Conservation (phyloP, 2,888 invertebrate species). For the Sepiola atlantica region DNA sequence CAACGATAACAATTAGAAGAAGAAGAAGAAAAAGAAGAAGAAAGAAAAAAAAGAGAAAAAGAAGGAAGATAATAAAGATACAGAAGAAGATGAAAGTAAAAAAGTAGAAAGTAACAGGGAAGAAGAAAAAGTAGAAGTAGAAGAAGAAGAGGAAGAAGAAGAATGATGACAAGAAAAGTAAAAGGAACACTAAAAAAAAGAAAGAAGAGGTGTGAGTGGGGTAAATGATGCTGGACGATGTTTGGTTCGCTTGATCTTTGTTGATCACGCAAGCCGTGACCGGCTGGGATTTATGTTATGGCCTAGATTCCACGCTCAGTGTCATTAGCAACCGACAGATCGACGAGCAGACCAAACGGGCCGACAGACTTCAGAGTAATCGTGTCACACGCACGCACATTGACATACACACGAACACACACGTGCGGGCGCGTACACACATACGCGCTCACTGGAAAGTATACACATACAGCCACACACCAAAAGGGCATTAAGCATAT, state of each 20-base stretch:
- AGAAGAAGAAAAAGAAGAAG: too few relatives aligned
- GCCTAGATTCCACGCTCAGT: conserved; percentile 32
- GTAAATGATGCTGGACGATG: background rate
- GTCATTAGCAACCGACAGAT: background rate
- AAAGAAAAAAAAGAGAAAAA: background rate
- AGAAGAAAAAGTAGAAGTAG: background rate
- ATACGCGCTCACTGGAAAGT: background rate
- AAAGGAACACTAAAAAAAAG: background rate
- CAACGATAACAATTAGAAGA: too few relatives aligned
- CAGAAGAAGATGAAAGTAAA: background rate
- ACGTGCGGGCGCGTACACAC: background rate
- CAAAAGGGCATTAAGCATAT: too few relatives aligned
- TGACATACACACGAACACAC: background rate
- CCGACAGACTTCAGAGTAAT: background rate
- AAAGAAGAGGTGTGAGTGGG: background rate
- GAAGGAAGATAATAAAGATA: background rate
- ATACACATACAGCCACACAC: background rate
- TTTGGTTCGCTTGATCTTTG: conserved; percentile 6
- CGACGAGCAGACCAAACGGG: background rate
- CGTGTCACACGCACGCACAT: background rate
- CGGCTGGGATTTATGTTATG: conserved; percentile 32
- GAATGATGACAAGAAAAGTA: background rate
- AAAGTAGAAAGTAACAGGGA: rapidly evolving
- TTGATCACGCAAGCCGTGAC: conserved; percentile 32
- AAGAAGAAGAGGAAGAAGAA: background rate